Base-by-base conservation (phyloP, 2,888 invertebrate species). In the Venustoraphidia nigricollis region DNA sequence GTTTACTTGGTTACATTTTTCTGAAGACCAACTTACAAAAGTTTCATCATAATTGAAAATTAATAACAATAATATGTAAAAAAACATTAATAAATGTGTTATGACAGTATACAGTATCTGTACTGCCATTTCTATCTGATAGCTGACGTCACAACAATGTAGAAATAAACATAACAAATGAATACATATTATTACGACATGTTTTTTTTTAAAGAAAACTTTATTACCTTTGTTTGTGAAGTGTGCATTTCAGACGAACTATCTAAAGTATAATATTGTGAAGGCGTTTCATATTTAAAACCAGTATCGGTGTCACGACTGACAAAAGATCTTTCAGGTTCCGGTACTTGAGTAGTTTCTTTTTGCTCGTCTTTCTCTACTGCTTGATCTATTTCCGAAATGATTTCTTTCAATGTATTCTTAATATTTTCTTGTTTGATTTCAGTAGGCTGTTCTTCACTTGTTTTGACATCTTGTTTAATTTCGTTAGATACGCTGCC, bases 301-400 rank as follows among this genome's bases (percentile, higher is more conserved):
- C 47, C 49, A 36, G 53, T 51, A 51, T 54, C 53, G 27, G 50
- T 44, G 8, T 50, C 46, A 36, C 34, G 45, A 40, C 44, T 45
- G 46, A 46, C 49, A 46, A 39, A 38, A 10, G 39, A 14, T 38
- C 45, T 45, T 35, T 36, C 45, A 10, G 44, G 17, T 11, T 46
- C 45, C 14, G 43, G 36, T 34, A 53, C 50, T 11, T 47, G 41
- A 17, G 45, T 47, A 36, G 41, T 45, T n/a, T 59, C 58, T 39
- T 56, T 57, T 45, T 60, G 61, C 27, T 54, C 58, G 54, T 73
- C 71, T 42, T 66, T 70, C 54, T 69, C 72, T 34, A 72, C 75
- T 53, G 71, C 76, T 44, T 66, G 68, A 60, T 77, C 77, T 58
- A 77, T 70, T 63, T 76, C 76, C 35, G 73, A 75, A 54, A 77